A percentile compares a stretch with the other conserved stretches of the same genome.
These are phyloP conservation scores for Microplitis demolitor DNA, from an alignment of 1,140 invertebrate species.

Conservation along the genomic window DNA sequence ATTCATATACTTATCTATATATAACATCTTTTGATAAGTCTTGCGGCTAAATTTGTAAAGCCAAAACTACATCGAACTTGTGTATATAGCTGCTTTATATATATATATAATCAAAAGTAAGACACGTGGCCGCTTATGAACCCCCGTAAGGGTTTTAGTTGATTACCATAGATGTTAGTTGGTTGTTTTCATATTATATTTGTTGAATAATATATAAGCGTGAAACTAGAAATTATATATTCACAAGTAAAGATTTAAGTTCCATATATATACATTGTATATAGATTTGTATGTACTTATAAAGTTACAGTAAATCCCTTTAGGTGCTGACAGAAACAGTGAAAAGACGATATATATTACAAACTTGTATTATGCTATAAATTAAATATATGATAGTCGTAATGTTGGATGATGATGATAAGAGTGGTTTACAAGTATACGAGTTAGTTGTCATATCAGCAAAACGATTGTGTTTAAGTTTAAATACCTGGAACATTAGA, in stretches of 20 bases:
- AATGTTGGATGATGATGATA: no score
- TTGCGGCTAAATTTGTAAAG: neutral
- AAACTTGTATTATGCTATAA: no score
- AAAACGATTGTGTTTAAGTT: no score
- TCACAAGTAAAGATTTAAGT: neutral
- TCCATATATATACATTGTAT: neutral
- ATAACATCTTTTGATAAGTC: neutral
- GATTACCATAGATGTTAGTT: neutral
- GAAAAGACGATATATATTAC: no score
- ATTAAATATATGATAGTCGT: no score
- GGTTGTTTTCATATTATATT: neutral
- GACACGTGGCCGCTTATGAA: neutral
- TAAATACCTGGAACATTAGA: no score
- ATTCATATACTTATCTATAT: neutral
- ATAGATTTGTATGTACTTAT: neutral
- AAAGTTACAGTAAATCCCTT: neutral
- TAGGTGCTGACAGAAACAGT: neutral
- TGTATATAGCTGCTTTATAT: neutral
- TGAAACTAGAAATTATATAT: slow-evolving; percentile 5
- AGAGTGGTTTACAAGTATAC: no score
- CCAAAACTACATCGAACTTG: neutral
- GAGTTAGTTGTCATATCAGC: no score
- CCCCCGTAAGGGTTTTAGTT: neutral
- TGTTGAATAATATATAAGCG: neutral
- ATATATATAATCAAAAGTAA: neutral